These are phyloP conservation scores for Hippoglossus hippoglossus DNA, from an alignment of 2,797 vertebrate genomes.

Conservation along the genomic window DNA sequence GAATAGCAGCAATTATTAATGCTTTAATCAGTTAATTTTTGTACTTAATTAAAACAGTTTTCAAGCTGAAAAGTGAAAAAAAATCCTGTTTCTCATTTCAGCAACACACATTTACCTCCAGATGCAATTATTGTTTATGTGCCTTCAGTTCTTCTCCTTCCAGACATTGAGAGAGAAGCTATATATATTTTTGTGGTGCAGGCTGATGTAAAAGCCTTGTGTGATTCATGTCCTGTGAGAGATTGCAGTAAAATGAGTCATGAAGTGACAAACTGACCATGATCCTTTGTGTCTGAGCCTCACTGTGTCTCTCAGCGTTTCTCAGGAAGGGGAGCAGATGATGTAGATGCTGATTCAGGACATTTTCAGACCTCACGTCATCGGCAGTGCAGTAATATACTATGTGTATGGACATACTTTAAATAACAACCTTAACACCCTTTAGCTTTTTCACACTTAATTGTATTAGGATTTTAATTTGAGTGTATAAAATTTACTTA, in stretches of 20 bases:
- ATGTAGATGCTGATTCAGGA: slow-evolving; percentile 18
- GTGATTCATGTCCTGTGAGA: slow-evolving; percentile 55
- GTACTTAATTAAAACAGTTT: not conserved
- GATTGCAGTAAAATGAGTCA: slow-evolving; percentile 56
- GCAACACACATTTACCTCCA: not conserved
- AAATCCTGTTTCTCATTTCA: not conserved
- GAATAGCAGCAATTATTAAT: not conserved
- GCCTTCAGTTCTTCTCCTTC: not conserved
- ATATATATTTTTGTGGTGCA: slow-evolving; percentile 18
- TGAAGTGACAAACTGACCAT: slow-evolving; percentile 33
- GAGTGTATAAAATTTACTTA: not conserved
- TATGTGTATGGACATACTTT: not conserved
- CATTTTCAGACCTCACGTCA: slow-evolving; percentile 22
- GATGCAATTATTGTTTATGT: not conserved
- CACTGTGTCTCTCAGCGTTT: slow-evolving; percentile 24
- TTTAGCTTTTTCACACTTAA: not conserved
- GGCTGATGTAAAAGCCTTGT: slow-evolving; percentile 25
- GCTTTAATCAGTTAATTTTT: not conserved
- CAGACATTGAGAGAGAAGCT: not conserved
- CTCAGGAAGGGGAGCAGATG: slow-evolving; percentile 3
- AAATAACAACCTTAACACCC: not conserved
- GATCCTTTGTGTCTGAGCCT: slow-evolving; percentile 23
- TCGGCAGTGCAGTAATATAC: not conserved
- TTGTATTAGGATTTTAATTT: not conserved
- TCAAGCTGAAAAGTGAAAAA: not conserved